phyloP scores from a whole-genome alignment of 1,140 invertebrate species.

The Globodera rostochiensis region DNA sequence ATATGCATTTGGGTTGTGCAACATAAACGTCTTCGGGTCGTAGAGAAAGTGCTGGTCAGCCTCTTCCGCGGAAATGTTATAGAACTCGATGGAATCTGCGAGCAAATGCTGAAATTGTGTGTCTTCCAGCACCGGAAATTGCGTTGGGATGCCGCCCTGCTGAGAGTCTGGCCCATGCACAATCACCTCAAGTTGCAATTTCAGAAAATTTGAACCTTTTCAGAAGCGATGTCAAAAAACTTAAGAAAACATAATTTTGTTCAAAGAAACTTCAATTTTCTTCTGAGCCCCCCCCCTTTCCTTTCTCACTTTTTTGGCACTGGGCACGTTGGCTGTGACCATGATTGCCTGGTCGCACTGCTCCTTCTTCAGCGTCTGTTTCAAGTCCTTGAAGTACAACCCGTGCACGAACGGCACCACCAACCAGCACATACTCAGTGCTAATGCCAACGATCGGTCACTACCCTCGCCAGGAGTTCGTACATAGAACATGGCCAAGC shows the following conservation, averaged over 20 bases:
- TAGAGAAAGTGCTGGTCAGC: conserved; percentile 89
- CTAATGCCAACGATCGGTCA: conserved; percentile 87
- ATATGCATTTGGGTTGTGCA: conserved; percentile 50
- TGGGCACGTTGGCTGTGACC: conserved; percentile 95
- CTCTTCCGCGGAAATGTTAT: conserved; percentile 87
- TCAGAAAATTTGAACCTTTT: background rate
- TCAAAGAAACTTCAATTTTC: no score
- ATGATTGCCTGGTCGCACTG: conserved; percentile 95
- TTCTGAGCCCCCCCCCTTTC: no score
- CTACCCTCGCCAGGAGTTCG: conserved; percentile 76
- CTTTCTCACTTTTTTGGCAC: conserved; percentile 88
- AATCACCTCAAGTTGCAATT: conserved; percentile 68
- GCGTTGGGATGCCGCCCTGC: conserved; percentile 90
- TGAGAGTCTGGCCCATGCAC: conserved; percentile 87
- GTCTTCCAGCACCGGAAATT: conserved; percentile 97
- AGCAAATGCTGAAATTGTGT: conserved; percentile 95
- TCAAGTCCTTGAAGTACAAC: conserved; percentile 98
- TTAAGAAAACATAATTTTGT: no score
- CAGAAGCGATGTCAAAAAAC: no score
- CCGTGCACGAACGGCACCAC: conserved; percentile 90
- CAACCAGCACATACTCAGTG: conserved; percentile 93
- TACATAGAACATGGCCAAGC: conserved; percentile 99
- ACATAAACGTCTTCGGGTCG: conserved; percentile 94
- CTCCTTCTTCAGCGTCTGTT: conserved; percentile 96
- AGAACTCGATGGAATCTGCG: conserved; percentile 93